phyloP scores from a whole-genome alignment of 2,797 vertebrate genomes.

The Intellagama lesueurii region DNA sequence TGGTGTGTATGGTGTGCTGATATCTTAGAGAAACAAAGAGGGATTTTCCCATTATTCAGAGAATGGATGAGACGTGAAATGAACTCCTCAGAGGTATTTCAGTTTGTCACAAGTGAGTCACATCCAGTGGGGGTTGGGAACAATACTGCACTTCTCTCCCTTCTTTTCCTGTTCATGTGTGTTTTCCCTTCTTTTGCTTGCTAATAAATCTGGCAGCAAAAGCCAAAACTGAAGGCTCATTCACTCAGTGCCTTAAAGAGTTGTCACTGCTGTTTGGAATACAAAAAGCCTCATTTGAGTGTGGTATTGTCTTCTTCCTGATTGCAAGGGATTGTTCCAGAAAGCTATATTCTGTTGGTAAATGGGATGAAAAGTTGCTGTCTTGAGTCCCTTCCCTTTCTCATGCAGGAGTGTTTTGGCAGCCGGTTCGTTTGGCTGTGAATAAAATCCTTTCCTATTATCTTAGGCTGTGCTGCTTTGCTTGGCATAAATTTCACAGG shows the following conservation, averaged over 20 bases:
- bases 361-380: constrained; percentile 25
- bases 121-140: constrained; percentile 57
- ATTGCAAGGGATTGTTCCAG: constrained; percentile 7
- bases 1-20: constrained; percentile 61
- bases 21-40: constrained; percentile 72
- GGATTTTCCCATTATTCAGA: constrained; percentile 78
- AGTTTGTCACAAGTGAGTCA: constrained; percentile 76
- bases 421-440: constrained; percentile 50
- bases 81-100: constrained; percentile 76
- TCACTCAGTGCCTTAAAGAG: constrained; percentile 39
- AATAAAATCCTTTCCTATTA: constrained; percentile 49
- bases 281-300: constrained; percentile 10
- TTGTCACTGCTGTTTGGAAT: constrained; percentile 24
- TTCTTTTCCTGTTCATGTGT: constrained; percentile 11
- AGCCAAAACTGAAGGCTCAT: constrained; percentile 34
- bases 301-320: constrained; percentile 33
- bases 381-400: constrained; percentile 34
- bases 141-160: constrained; percentile 48
- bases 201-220: constrained; percentile 45
- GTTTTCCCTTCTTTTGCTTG: constrained; percentile 14
- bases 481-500: background rate
- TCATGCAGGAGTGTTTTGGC: constrained; percentile 64
- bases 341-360: background rate
- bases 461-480: background rate
- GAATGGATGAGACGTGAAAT: constrained; percentile 78